Evolutionary conservation across 1,140 invertebrate species (phyloP), one percentile per base, ranked within the genome.

Genomic region (Augochlora pura): DNA sequence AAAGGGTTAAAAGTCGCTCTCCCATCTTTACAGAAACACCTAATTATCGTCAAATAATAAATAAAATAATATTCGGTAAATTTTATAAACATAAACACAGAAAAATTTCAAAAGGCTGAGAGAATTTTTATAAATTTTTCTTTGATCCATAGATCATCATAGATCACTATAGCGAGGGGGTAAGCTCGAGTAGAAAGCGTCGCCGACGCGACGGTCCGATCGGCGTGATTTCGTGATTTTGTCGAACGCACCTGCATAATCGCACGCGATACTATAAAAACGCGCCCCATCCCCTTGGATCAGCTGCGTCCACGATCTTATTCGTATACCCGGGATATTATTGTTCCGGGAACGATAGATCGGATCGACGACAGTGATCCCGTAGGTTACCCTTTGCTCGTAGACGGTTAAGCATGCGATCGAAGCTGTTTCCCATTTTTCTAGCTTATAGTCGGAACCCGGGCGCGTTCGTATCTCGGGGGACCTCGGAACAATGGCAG

Each of bases 211-310:
- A 77, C 71, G 76, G 21, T 74, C 74, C 88, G 89, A 88, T 83
- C 89, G 88, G 87, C 88, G 90, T 89, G 52, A 91, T 88, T 91
- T 86, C 84, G 84, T 86, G 87, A n/a, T 25, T 75, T 49, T 52
- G n/a, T 52, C 74, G 46, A 16, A 23, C 39, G 39, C 38, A 77
- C 27, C 27, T 67, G 63, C 42, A 38, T 59, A 84, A 80, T 83
- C 38, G 59, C 32, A 67, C 27, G 49, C 69, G 63, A 74, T n/a
- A 62, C 54, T 57, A n/a, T 23, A 57, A n/a, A 18, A 54, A 57
- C 54, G 21, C 54, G 21, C 21, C 59, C 27, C 57, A 49, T 59
- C n/a, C 57, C 66, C 42, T n/a, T 54, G 66, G 42, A 69, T 69
- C 65, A 21, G 14, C 49, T 14, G 54, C 65, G 64, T 74, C 71